phyloP scores from a whole-genome alignment of 2,888 invertebrate species.

The Iselma pallidipennis region DNA sequence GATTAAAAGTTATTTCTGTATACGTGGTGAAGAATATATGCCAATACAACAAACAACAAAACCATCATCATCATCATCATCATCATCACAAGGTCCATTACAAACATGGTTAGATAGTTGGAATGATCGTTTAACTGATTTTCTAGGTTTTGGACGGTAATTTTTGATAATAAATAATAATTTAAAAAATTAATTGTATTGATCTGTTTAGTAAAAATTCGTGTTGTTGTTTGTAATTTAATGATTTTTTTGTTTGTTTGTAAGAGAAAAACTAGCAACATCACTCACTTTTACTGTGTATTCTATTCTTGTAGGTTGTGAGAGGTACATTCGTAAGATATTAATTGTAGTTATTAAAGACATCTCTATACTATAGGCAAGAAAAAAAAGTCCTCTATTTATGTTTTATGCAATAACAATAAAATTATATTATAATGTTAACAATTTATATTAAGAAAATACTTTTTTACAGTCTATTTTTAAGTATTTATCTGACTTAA shows the following conservation, averaged over 20 bases:
- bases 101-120: slow-evolving; percentile 63
- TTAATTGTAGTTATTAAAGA: slow-evolving; percentile 8
- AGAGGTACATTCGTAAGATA: slow-evolving; percentile 24
- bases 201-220: slow-evolving; percentile 8
- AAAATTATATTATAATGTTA: slow-evolving; percentile 10
- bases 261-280: slow-evolving; percentile 12
- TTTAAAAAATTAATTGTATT: background rate
- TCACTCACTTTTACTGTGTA: slow-evolving; percentile 8
- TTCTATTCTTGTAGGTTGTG: slow-evolving; percentile 16
- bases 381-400: slow-evolving; percentile 9
- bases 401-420: slow-evolving; percentile 22
- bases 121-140: slow-evolving; percentile 74
- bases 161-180: slow-evolving; percentile 7
- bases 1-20: slow-evolving; percentile 84
- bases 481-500: slow-evolving; percentile 50
- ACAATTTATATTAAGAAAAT: slow-evolving; percentile 11
- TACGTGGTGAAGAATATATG: slow-evolving; percentile 75
- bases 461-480: slow-evolving; percentile 34
- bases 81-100: slow-evolving; percentile 50
- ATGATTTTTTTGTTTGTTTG: too few species aligned
- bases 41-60: slow-evolving; percentile 49
- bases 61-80: slow-evolving; percentile 20
- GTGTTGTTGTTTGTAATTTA: slow-evolving; percentile 5
- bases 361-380: slow-evolving; percentile 13
- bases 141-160: slow-evolving; percentile 70